Evolutionary conservation across 2,113 vertebrate genomes (phyloP).

Genomic region (Psittacula cyanocephala): DNA sequence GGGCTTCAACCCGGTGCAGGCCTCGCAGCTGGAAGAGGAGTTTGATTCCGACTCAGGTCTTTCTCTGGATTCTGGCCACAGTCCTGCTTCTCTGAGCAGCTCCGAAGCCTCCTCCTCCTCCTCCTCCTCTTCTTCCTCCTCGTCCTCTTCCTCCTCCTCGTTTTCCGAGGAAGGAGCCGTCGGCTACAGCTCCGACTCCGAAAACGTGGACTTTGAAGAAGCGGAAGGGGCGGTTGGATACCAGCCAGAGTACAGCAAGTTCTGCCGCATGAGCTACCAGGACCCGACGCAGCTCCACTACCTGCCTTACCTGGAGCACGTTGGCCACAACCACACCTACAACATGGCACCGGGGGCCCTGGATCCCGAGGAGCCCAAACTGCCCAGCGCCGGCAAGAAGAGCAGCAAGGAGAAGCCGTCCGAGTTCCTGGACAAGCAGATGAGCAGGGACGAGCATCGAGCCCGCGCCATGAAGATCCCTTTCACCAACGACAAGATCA

Average conservation of each 20-base stretch:
- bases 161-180: slow-evolving; percentile 97
- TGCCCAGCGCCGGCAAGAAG: slow-evolving; percentile 76
- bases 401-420: slow-evolving; percentile 80
- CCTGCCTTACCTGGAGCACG: slow-evolving; percentile 90
- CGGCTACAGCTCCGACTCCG: slow-evolving; percentile 96
- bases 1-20: slow-evolving; percentile 94
- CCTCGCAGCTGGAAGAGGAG: slow-evolving; percentile 93
- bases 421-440: slow-evolving; percentile 89
- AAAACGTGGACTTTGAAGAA: slow-evolving; percentile 87
- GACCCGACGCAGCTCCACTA: slow-evolving; percentile 88
- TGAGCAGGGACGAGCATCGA: slow-evolving; percentile 92
- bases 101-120: slow-evolving; percentile 88
- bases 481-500: slow-evolving; percentile 97
- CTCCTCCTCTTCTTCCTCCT: slow-evolving; percentile 79
- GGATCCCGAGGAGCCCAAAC: slow-evolving; percentile 75
- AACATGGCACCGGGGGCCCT: slow-evolving; percentile 84
- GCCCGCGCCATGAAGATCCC: slow-evolving; percentile 97
- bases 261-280: slow-evolving; percentile 98
- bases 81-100: slow-evolving; percentile 94
- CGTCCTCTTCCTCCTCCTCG: slow-evolving; percentile 80
- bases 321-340: slow-evolving; percentile 97
- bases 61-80: slow-evolving; percentile 94
- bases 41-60: slow-evolving; percentile 97
- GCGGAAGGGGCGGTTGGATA: slow-evolving; percentile 90
- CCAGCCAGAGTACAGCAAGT: slow-evolving; percentile 93